Percentiles rank a stretch among this genome's conserved stretches.
Evolutionary conservation across 2,797 vertebrate genomes (phyloP).

Genomic region (Characodon lateralis): DNA sequence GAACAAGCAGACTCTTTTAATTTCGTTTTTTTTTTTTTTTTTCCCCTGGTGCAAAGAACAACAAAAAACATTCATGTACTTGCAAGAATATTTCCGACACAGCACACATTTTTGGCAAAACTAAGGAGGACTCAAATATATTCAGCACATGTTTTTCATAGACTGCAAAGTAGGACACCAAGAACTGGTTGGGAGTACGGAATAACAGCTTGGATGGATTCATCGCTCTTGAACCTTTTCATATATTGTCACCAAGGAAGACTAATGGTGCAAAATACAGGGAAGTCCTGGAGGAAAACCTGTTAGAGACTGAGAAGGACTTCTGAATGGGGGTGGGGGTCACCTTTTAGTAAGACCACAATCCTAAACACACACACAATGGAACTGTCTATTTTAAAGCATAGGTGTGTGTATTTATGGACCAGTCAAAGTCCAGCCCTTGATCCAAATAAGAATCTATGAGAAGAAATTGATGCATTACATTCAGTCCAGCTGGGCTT

Average conservation of each 20-base stretch:
- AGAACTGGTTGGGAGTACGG: background rate
- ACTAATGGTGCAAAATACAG: no score
- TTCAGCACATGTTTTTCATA: background rate
- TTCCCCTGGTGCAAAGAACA: background rate
- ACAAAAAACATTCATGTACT: background rate
- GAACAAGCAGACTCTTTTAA: background rate
- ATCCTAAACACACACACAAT: background rate
- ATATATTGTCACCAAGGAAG: background rate
- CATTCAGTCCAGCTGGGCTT: background rate
- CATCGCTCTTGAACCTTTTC: background rate
- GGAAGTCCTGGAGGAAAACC: background rate
- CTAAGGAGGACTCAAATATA: background rate
- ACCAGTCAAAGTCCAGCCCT: background rate
- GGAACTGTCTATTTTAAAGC: background rate
- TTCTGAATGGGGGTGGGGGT: no score
- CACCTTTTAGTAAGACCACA: no score
- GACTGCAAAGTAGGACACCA: background rate
- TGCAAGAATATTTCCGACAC: background rate
- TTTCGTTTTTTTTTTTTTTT: background rate
- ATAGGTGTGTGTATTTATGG: background rate
- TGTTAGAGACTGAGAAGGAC: background rate
- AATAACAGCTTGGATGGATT: background rate
- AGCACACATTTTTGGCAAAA: background rate
- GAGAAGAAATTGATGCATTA: background rate
- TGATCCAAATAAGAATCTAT: background rate